Conservation (phyloP, 2,113 vertebrate species). For the Urocitellus parryii region DNA sequence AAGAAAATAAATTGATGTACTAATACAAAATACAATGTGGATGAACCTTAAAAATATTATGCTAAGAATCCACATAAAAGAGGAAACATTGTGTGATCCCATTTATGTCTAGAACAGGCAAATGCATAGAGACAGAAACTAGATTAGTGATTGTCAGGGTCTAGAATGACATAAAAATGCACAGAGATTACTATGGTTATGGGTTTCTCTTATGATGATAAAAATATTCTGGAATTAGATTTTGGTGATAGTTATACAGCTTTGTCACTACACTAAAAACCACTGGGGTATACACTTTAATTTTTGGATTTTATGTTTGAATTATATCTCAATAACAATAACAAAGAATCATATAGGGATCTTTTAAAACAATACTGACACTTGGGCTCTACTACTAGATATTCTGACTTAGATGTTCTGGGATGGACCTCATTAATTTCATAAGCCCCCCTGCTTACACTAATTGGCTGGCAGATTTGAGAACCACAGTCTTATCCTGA, state of each 20-base stretch:
- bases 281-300: background rate
- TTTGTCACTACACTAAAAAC: conserved; percentile 25
- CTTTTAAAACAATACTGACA: background rate
- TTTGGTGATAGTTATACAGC: background rate
- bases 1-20: background rate
- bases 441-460: background rate
- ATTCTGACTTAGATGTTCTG: background rate
- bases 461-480: background rate
- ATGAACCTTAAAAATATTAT: background rate
- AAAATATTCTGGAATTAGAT: conserved; percentile 38
- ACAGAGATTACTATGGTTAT: background rate
- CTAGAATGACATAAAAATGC: background rate
- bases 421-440: background rate
- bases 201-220: background rate
- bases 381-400: background rate
- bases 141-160: background rate
- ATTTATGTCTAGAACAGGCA: background rate
- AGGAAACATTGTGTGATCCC: background rate
- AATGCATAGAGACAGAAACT: background rate
- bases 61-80: background rate
- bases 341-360: background rate
- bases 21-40: background rate
- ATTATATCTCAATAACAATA: conserved; percentile 1
- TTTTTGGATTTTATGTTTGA: background rate
- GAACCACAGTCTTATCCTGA: background rate